A percentile compares a stretch with the other conserved stretches of the same genome.
phyloP scores from a whole-genome alignment of 2,113 vertebrate genomes.

The Hippocampus zosterae region DNA sequence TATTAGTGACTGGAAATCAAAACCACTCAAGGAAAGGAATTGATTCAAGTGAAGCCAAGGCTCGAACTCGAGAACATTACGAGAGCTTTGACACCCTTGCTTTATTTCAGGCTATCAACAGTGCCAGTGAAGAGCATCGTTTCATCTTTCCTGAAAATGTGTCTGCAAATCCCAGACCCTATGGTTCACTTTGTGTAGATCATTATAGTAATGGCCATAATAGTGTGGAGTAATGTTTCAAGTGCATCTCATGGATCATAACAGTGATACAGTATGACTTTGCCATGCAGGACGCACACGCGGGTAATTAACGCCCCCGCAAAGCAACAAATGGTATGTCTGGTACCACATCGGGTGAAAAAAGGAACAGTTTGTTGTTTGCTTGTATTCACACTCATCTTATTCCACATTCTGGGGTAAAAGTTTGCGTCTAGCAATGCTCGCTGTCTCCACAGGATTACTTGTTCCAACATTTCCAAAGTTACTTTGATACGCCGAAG shows the following conservation, averaged over 20 bases:
- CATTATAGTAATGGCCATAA: constrained; percentile 25
- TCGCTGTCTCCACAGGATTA: neutral
- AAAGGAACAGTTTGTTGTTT: neutral
- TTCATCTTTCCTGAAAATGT: neutral
- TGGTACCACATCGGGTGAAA: neutral
- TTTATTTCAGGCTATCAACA: neutral
- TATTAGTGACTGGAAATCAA: neutral
- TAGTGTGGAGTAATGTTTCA: constrained; percentile 14
- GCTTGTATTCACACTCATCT: neutral
- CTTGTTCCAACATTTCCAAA: neutral
- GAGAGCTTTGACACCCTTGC: neutral
- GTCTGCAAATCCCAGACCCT: neutral
- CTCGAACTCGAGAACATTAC: neutral
- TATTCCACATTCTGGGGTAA: neutral
- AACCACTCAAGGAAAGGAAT: neutral
- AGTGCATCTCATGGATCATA: constrained; percentile 14
- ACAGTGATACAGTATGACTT: constrained; percentile 33
- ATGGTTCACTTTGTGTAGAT: neutral
- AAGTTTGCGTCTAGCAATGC: neutral
- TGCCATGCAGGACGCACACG: neutral
- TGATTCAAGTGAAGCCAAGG: neutral
- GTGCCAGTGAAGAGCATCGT: neutral
- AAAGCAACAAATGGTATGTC: neutral
- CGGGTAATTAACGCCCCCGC: constrained; percentile 34
- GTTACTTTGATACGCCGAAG: neutral